A percentile compares a stretch with the other conserved stretches of the same genome.
These are phyloP conservation scores for Paratilapia polleni DNA, from an alignment of 2,113 vertebrate genomes.

Conservation along the genomic window DNA sequence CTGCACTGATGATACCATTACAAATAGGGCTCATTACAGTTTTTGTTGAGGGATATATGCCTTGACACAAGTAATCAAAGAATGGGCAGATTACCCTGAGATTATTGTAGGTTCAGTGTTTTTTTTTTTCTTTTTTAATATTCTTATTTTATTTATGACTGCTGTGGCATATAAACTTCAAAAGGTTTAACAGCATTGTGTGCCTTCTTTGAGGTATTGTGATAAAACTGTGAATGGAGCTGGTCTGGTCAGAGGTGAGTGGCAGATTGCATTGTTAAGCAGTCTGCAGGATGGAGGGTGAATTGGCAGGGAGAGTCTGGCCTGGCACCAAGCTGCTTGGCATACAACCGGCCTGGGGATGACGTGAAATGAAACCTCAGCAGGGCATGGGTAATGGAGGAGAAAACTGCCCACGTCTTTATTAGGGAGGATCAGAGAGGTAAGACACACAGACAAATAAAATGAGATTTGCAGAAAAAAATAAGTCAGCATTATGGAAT, in stretches of 20 bases:
- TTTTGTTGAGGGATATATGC: no score
- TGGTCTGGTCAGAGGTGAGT: constrained; percentile 34
- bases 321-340: constrained; percentile 41
- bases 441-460: background rate
- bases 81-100: no score
- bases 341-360: constrained; percentile 36
- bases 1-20: no score
- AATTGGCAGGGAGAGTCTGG: constrained; percentile 45
- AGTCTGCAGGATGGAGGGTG: constrained; percentile 50
- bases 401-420: constrained; percentile 51
- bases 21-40: no score
- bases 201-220: background rate
- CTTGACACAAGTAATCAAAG: no score
- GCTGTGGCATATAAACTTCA: background rate
- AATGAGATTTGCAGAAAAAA: background rate
- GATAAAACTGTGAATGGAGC: constrained; percentile 11
- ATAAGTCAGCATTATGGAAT: background rate
- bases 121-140: background rate
- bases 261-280: constrained; percentile 48
- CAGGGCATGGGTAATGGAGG: constrained; percentile 39
- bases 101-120: background rate
- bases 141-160: background rate
- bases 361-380: constrained; percentile 59
- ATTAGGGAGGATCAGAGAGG: constrained; percentile 3
- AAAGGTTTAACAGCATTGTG: background rate